Evolutionary conservation across 2,113 vertebrate species (phyloP).

Genomic region (Marmota flaviventris): DNA sequence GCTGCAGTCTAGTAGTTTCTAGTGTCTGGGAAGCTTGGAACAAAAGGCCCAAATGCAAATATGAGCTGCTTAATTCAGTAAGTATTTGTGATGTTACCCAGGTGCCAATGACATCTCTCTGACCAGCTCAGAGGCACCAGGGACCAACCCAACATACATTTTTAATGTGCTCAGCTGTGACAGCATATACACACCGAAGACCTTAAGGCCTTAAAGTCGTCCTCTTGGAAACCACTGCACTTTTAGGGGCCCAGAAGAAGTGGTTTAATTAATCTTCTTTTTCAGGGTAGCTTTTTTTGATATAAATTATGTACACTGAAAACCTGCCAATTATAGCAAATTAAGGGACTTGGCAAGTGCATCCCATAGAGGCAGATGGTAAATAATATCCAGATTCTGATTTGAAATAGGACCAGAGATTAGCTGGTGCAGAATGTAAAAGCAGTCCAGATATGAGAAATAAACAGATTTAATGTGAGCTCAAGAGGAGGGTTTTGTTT

Average conservation of each 20-base stretch:
- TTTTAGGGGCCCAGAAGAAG: constrained; percentile 89
- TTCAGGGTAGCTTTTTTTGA: constrained; percentile 85
- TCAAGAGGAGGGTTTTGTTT: constrained; percentile 79
- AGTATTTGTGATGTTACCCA: constrained; percentile 90
- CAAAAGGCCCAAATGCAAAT: constrained; percentile 90
- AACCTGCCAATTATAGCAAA: constrained; percentile 92
- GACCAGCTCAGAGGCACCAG: constrained; percentile 87
- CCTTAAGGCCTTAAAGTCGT: constrained; percentile 88
- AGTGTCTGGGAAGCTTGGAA: constrained; percentile 85
- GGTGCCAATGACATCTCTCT: constrained; percentile 89
- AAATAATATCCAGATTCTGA: constrained; percentile 92
- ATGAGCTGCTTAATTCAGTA: constrained; percentile 88
- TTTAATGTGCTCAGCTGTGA: constrained; percentile 91
- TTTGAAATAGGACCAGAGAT: constrained; percentile 89
- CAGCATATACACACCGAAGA: constrained; percentile 88
- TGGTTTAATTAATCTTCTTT: constrained; percentile 91
- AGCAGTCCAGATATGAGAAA: constrained; percentile 88
- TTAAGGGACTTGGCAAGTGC: constrained; percentile 91
- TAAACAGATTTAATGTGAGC: constrained; percentile 85
- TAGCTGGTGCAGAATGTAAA: constrained; percentile 87
- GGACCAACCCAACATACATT: constrained; percentile 89
- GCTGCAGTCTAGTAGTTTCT: constrained; percentile 84
- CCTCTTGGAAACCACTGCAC: constrained; percentile 86
- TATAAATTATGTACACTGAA: constrained; percentile 93
- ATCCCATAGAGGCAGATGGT: constrained; percentile 91